Evolutionary conservation across 1,140 invertebrate genomes (phyloP).

Genomic region (Metopolophium dirhodum): DNA sequence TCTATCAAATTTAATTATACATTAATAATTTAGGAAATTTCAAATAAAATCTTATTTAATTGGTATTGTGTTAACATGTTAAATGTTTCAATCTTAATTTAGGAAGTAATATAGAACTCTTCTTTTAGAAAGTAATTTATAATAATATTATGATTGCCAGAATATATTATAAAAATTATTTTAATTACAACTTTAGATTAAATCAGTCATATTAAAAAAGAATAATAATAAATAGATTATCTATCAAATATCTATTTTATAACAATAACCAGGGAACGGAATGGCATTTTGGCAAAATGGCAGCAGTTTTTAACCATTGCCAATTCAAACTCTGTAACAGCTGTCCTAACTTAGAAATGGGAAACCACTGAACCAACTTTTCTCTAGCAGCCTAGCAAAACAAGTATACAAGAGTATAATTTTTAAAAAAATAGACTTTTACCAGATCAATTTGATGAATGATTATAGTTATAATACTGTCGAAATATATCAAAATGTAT

Average conservation of each 20-base stretch:
- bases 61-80: too few species aligned
- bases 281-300: background rate
- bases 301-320: background rate
- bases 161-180: background rate
- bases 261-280: background rate
- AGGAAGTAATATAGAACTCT: background rate
- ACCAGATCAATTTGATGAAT: background rate
- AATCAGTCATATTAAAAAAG: background rate
- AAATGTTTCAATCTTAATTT: too few species aligned
- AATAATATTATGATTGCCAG: background rate
- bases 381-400: background rate
- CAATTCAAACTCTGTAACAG: background rate
- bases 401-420: background rate
- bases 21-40: background rate
- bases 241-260: background rate
- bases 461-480: background rate
- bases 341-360: background rate
- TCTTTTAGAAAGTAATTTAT: background rate
- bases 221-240: background rate
- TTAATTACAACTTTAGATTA: background rate
- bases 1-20: background rate
- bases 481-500: background rate
- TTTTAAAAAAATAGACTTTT: too few species aligned
- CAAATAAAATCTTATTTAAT: too few species aligned
- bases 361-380: background rate